Evolutionary conservation across 2,797 vertebrate species (phyloP), one percentile per base, ranked within the genome.

Genomic region (Scleropages formosus): DNA sequence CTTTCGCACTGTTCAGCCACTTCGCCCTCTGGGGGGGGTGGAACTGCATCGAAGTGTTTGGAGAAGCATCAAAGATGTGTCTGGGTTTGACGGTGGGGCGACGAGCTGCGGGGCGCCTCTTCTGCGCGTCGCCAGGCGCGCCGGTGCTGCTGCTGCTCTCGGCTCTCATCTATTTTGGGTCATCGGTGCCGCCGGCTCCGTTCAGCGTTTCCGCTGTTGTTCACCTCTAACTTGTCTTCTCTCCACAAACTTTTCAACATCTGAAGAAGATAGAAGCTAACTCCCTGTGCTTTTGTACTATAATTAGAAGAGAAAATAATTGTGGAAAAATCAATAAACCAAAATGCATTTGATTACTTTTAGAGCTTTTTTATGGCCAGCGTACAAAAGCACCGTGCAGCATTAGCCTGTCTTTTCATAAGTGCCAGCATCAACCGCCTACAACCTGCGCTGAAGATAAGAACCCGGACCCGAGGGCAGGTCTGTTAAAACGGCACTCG

Each of bases 81-180:
- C 46, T 22, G 44, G 47, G 26, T 75, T 31, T 61, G 63, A 60
- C 51, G 39, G 9, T 61, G 62, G 59, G 67, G 39, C 56, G n/a
- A 58, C 61, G 71, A 75, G 58, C 75, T 24, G 67, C 24, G 66
- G 15, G 75, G 24, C 75, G 73, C 16, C 75, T 73, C 16, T 22
- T 69, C 39, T n/a, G 51, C 61, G 44, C 62, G 61, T 70, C 15
- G 59, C 58, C 69, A 64, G 26, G 70, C 61, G 47, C 46, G 56
- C 9, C 51, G 66, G 27, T 15, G 59, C 46, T 63, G 8, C 39
- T 22, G 15, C 49, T 63, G 66, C 59, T 62, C 22, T 61, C 44
- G 46, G 8, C 62, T 68, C 49, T 63, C 47, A 47, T 46, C 58
- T 70, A 39, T 70, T 71, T 76, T 63, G 22, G 47, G 67, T 64